A percentile compares a stretch with the other conserved stretches of the same genome.
Evolutionary conservation across 2,797 vertebrate genomes (phyloP).

Genomic region (Poeciliopsis gracilis): DNA sequence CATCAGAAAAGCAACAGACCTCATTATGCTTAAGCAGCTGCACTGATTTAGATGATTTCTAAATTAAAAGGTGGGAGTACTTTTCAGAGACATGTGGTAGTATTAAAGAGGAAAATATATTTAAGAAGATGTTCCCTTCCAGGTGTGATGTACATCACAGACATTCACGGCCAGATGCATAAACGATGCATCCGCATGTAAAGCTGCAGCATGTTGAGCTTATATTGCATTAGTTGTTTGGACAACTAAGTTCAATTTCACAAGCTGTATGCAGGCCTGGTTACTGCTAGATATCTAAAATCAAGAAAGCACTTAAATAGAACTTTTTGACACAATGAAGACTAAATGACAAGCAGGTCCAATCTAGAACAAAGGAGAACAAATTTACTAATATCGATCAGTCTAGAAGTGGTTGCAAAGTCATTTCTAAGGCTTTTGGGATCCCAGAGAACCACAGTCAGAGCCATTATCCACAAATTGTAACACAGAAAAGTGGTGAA

Average conservation of each 20-base stretch:
- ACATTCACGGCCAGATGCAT: background rate
- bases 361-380: background rate
- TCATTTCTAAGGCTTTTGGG: background rate
- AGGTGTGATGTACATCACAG: background rate
- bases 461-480: background rate
- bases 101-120: background rate
- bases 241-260: background rate
- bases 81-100: background rate
- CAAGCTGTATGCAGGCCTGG: background rate
- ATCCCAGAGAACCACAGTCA: background rate
- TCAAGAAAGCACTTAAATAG: background rate
- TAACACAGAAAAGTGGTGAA: background rate
- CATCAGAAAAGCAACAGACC: background rate
- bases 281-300: background rate
- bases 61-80: background rate
- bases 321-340: background rate
- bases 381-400: background rate
- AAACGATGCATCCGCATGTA: background rate
- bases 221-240: no score
- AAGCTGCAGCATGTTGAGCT: no score
- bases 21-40: background rate
- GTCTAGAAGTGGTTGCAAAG: background rate
- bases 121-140: background rate
- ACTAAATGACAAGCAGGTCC: background rate
- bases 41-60: background rate